Evolutionary conservation across 2,888 invertebrate genomes (phyloP).

Genomic region (Oscheius sp.): DNA sequence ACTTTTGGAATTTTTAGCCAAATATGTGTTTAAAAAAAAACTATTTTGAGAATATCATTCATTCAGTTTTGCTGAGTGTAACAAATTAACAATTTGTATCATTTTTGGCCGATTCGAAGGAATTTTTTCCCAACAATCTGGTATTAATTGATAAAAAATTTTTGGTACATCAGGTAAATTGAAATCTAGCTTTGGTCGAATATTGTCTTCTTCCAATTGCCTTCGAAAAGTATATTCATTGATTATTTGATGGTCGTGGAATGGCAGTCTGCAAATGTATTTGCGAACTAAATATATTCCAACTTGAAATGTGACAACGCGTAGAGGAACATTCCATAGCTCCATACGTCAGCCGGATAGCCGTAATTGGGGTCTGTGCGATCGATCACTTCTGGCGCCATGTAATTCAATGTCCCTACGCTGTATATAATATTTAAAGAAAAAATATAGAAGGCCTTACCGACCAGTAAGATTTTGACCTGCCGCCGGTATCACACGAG

Average conservation of each 20-base stretch:
- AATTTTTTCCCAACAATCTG: background rate
- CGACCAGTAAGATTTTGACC: too few relatives aligned
- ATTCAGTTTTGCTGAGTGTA: too few relatives aligned
- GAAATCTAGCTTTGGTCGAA: background rate
- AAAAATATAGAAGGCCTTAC: too few relatives aligned
- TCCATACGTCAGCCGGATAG: background rate
- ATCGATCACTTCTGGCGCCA: background rate
- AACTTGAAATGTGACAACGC: background rate
- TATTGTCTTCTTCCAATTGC: background rate
- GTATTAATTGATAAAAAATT: background rate
- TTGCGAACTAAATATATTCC: background rate
- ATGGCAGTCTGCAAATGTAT: background rate
- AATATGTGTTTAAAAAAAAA: too few relatives aligned
- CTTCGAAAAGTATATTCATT: background rate
- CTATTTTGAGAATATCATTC: too few relatives aligned
- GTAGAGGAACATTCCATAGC: background rate
- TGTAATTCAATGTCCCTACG: background rate
- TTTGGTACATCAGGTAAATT: background rate
- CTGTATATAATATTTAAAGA: too few relatives aligned
- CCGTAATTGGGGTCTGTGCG: background rate
- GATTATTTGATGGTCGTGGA: background rate
- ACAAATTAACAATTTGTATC: background rate
- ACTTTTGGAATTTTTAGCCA: too few relatives aligned
- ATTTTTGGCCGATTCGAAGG: background rate
- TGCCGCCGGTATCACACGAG: background rate